Evolutionary conservation across 2,888 invertebrate species (phyloP), one percentile per base, ranked within the genome.

Genomic region (Conops quadrifasciatus): DNA sequence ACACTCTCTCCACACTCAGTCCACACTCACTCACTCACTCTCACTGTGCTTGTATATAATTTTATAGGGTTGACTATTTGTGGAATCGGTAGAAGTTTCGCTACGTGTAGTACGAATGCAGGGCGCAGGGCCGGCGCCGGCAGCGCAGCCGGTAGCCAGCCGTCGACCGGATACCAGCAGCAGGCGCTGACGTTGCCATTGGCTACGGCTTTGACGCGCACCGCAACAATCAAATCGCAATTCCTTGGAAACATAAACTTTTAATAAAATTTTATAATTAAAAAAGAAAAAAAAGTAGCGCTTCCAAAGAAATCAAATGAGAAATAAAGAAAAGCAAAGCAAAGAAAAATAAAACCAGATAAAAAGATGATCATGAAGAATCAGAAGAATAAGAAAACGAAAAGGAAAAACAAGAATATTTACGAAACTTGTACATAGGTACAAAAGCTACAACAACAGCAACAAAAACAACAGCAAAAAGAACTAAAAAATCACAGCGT

Each of bases 1-100:
- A 36, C 36, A 36, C 36, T 7, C 36, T 7, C 36, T 36, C 24
- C 36, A 60, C 60, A 28, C 64, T 45, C 21, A 49, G 21, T 16
- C 60, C 70, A 70, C 70, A 64, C 63, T 62, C 65, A 65, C 65
- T 26, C 70, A 70, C 47, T 64, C 63, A 64, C 63, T 63, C 43
- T 70, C 64, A 64, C 64, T 68, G 70, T 74, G 72, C 72, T 79
- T 76, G 79, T 80, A 73, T 80, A 77, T 79, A 79, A 81, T 81
- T 79, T 81, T 81, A 79, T 84, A 86, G 86, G 86, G 79, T 81
- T 86, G 78, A 83, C 86, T 77, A 84, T 86, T 80, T 86, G 84
- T 82, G 86, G 86, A 81, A 84, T 86, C 81, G 84, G 84, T 84
- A 85, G 86, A 83, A 84, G 82, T 82, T 83, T 84, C 79, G 81